phyloP scores from a whole-genome alignment of 2,888 invertebrate genomes.

The Parthenolecanium corni region DNA sequence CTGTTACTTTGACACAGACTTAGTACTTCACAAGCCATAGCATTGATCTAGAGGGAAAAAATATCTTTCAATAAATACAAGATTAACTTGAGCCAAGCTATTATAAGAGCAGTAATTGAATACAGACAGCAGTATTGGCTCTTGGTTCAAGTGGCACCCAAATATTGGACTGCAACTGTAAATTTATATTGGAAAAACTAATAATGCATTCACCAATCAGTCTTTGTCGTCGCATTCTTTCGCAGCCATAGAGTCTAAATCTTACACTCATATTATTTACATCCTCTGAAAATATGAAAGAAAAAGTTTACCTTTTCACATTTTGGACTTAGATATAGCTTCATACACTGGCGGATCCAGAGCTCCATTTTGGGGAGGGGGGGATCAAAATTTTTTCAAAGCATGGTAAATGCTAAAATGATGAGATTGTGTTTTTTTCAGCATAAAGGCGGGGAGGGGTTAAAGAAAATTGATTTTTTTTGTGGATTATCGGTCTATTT shows the following conservation, averaged over 20 bases:
- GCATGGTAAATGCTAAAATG: no score
- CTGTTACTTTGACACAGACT: slow-evolving; percentile 85
- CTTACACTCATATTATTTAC: slow-evolving; percentile 84
- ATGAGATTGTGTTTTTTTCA: no score
- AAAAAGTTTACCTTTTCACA: background rate
- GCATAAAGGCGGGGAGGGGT: no score
- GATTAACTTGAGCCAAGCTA: background rate
- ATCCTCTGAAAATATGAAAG: slow-evolving; percentile 51
- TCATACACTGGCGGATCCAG: no score
- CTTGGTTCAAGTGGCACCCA: slow-evolving; percentile 77
- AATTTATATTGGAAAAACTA: slow-evolving; percentile 77
- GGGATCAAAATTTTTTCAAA: no score
- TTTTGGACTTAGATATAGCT: no score
- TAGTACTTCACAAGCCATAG: slow-evolving; percentile 47
- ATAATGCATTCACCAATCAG: slow-evolving; percentile 83
- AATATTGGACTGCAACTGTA: slow-evolving; percentile 79
- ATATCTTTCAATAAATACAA: background rate
- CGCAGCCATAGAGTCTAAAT: slow-evolving; percentile 81
- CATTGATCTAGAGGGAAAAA: slow-evolving; percentile 40
- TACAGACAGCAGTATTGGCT: slow-evolving; percentile 44
- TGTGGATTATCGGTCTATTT: no score
- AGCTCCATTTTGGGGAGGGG: no score
- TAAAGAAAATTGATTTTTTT: no score
- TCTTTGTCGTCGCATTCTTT: slow-evolving; percentile 82
- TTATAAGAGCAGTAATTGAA: slow-evolving; percentile 1